phyloP scores from a whole-genome alignment of 2,113 vertebrate genomes.

The Caretta caretta region DNA sequence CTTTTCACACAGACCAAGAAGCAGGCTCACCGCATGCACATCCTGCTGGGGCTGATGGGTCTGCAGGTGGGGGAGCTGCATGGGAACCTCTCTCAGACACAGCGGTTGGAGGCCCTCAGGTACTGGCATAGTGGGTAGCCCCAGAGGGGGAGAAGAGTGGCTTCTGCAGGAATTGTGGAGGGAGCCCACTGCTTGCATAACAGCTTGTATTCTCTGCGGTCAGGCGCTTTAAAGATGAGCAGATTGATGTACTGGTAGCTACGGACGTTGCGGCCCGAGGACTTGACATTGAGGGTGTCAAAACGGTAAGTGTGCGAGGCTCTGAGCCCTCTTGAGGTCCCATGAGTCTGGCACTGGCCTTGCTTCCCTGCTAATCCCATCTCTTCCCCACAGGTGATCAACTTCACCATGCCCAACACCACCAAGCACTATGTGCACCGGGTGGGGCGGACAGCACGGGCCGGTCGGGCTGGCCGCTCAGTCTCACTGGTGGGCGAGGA shows the following conservation, averaged over 20 bases:
- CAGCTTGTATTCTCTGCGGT: slow-evolving; percentile 8
- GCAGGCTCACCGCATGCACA: slow-evolving; percentile 97
- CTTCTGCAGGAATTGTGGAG: background rate
- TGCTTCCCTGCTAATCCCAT: background rate
- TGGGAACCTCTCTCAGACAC: slow-evolving; percentile 94
- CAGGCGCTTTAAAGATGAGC: slow-evolving; percentile 98
- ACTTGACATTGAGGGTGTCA: slow-evolving; percentile 95
- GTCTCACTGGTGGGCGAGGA: slow-evolving; percentile 96
- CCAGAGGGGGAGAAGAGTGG: accelerated
- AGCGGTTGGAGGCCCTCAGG: slow-evolving; percentile 94
- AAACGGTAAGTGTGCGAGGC: slow-evolving; percentile 86
- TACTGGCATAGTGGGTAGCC: slow-evolving; percentile 36
- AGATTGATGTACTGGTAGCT: slow-evolving; percentile 96
- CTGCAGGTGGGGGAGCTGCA: slow-evolving; percentile 95
- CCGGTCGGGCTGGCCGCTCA: slow-evolving; percentile 91
- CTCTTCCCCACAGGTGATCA: slow-evolving; percentile 87
- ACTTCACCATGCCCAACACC: slow-evolving; percentile 99
- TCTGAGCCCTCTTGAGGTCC: background rate
- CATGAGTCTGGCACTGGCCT: background rate
- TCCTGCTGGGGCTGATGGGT: slow-evolving; percentile 94
- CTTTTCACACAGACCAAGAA: slow-evolving; percentile 98
- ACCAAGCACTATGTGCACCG: slow-evolving; percentile 96
- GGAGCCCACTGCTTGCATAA: background rate
- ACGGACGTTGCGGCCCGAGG: slow-evolving; percentile 97
- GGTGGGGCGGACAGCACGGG: slow-evolving; percentile 93